Conservation (phyloP, 1,140 invertebrate species). For the Drosophila bocki region DNA sequence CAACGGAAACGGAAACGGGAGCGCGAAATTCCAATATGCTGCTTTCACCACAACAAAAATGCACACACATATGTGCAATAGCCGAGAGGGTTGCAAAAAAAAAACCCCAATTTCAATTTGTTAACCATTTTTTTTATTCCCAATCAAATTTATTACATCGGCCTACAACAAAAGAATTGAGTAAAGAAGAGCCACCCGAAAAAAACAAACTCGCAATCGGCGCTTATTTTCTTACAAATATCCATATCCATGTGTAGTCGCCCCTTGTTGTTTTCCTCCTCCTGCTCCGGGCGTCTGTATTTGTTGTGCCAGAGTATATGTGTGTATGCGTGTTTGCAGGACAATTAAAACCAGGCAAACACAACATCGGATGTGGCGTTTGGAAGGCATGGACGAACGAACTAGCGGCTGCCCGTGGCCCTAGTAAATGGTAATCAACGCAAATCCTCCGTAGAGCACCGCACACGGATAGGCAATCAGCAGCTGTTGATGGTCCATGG, state of each 20-base stretch:
- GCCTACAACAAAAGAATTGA: conserved; percentile 36
- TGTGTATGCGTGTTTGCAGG: conserved; percentile 40
- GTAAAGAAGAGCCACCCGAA: conserved; percentile 13
- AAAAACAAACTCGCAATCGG: conserved; percentile 72
- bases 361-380: conserved; percentile 17
- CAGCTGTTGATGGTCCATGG: conserved; percentile 92
- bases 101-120: conserved; percentile 76
- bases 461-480: conserved; percentile 94
- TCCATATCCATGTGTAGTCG: conserved; percentile 35
- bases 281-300: conserved; percentile 9
- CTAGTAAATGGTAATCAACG: conserved; percentile 91
- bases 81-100: conserved; percentile 22
- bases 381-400: conserved; percentile 23
- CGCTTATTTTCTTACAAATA: conserved; percentile 78
- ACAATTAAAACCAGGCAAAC: conserved; percentile 73
- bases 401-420: conserved; percentile 41
- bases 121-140: conserved; percentile 69
- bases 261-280: conserved; percentile 16
- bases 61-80: conserved; percentile 12
- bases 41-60: conserved; percentile 28
- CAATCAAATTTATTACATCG: conserved; percentile 81
- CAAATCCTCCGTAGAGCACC: conserved; percentile 94
- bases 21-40: conserved; percentile 71
- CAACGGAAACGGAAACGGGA: conserved; percentile 58
- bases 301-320: conserved; percentile 34